A percentile compares a stretch with the other conserved stretches of the same genome.
Conservation (phyloP, 2,888 invertebrate genomes). For the Chymomyza amoena region DNA sequence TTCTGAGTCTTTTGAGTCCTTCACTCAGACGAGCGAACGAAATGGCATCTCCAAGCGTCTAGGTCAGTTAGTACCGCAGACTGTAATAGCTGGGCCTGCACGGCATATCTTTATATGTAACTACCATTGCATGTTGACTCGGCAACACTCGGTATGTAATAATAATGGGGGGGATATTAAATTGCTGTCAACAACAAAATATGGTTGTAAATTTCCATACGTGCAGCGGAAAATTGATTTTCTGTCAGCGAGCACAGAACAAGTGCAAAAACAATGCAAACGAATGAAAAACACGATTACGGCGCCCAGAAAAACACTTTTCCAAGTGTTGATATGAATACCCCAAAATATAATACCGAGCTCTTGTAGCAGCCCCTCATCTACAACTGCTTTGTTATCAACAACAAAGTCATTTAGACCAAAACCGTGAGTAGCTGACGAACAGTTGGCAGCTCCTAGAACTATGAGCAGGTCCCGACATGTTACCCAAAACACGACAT, state of each 20-base stretch:
- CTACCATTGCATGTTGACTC: background rate
- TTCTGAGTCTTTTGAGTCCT: too few species aligned
- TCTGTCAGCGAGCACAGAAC: constrained; percentile 59
- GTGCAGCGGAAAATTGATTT: constrained; percentile 55
- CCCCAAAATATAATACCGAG: background rate
- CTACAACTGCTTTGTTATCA: constrained; percentile 56
- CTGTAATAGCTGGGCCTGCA: background rate
- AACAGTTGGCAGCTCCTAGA: background rate
- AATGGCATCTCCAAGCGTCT: background rate
- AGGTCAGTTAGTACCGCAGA: background rate
- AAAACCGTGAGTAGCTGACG: background rate
- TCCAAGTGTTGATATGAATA: constrained; percentile 67
- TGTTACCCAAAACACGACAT: constrained; percentile 40
- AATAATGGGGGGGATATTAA: constrained; percentile 58
- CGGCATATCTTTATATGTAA: background rate
- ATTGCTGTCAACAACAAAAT: constrained; percentile 71
- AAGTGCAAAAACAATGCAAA: constrained; percentile 6
- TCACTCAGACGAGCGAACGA: too few species aligned
- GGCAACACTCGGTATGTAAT: background rate
- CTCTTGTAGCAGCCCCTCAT: background rate
- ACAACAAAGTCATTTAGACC: constrained; percentile 55
- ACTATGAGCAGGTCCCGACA: background rate
- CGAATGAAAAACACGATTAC: background rate
- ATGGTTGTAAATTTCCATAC: constrained; percentile 59
- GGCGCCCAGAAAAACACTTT: constrained; percentile 57